Percentiles rank a stretch among this genome's conserved stretches.
Evolutionary conservation across 2,113 vertebrate species (phyloP).

Genomic region (Pyxicephalus adspersus): DNA sequence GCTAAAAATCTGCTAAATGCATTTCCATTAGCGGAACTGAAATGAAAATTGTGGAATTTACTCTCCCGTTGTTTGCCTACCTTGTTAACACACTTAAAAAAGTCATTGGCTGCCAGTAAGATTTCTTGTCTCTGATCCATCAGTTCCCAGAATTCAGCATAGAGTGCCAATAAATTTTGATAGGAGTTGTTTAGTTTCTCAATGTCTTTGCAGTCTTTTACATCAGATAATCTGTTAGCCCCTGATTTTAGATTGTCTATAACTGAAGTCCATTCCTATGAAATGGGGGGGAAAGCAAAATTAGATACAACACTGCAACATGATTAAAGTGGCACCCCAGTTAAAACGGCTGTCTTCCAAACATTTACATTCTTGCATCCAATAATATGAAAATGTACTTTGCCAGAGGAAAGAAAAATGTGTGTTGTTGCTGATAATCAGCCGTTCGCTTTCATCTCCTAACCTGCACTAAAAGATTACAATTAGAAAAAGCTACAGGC

Average conservation of each 20-base stretch:
- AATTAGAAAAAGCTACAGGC: too few species aligned
- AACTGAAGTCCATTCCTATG: constrained; percentile 74
- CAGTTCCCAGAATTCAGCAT: constrained; percentile 69
- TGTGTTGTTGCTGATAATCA: too few species aligned
- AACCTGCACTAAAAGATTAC: too few species aligned
- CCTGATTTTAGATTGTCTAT: constrained; percentile 71
- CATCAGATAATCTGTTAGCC: constrained; percentile 67
- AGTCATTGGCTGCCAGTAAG: constrained; percentile 76
- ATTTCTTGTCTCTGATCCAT: constrained; percentile 69
- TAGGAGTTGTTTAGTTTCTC: constrained; percentile 71
- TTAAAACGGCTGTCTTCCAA: too few species aligned
- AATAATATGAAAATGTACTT: too few species aligned
- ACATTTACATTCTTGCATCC: too few species aligned
- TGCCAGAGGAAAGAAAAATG: too few species aligned
- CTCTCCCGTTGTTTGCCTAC: constrained; percentile 64
- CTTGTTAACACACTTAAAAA: constrained; percentile 78
- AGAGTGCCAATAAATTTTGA: constrained; percentile 70
- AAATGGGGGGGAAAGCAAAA: neutral
- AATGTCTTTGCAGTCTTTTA: constrained; percentile 67
- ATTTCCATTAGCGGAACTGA: neutral
- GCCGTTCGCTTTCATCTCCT: too few species aligned
- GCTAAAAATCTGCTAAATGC: neutral
- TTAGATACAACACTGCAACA: neutral
- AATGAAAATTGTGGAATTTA: neutral
- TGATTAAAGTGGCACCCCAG: too few species aligned